Evolutionary conservation across 2,888 invertebrate genomes (phyloP).

Genomic region (Mactromeris polynyma): DNA sequence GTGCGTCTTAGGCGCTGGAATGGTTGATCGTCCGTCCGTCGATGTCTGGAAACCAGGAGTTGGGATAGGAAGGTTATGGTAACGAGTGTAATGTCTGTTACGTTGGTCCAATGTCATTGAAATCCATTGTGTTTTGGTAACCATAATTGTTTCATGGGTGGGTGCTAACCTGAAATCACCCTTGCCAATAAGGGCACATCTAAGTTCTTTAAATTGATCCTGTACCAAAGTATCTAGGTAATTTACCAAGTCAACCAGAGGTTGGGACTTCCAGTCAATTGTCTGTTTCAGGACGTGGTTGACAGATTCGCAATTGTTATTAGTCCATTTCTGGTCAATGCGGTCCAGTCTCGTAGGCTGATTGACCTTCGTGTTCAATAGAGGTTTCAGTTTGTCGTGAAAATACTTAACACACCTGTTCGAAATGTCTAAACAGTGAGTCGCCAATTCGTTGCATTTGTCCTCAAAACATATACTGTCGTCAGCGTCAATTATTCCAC

Average conservation of each 20-base stretch:
- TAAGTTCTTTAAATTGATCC: constrained; percentile 30
- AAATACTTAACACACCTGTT: no score
- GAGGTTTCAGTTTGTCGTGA: no score
- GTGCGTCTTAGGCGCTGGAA: constrained; percentile 45
- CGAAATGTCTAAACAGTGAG: no score
- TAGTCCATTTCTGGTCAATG: no score
- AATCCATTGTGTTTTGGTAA: constrained; percentile 37
- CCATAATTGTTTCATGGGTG: constrained; percentile 24
- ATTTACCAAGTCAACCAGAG: constrained; percentile 15
- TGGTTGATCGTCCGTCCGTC: constrained; percentile 33
- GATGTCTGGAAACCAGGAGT: constrained; percentile 14
- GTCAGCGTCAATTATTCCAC: no score
- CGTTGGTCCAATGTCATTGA: constrained; percentile 41
- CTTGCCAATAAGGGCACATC: constrained; percentile 32
- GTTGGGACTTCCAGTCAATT: constrained; percentile 40
- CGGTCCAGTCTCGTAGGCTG: no score
- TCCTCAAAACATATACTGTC: no score
- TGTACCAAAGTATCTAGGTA: constrained; percentile 12
- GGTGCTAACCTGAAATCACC: constrained; percentile 33
- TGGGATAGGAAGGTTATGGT: not conserved
- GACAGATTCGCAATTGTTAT: constrained; percentile 56
- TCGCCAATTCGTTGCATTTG: no score
- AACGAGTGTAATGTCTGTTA: constrained; percentile 1
- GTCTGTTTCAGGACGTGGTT: constrained; percentile 62
- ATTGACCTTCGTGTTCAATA: no score